A percentile compares a stretch with the other conserved stretches of the same genome.
Evolutionary conservation across 2,888 invertebrate species (phyloP).

Genomic region (Calameuta filiformis): DNA sequence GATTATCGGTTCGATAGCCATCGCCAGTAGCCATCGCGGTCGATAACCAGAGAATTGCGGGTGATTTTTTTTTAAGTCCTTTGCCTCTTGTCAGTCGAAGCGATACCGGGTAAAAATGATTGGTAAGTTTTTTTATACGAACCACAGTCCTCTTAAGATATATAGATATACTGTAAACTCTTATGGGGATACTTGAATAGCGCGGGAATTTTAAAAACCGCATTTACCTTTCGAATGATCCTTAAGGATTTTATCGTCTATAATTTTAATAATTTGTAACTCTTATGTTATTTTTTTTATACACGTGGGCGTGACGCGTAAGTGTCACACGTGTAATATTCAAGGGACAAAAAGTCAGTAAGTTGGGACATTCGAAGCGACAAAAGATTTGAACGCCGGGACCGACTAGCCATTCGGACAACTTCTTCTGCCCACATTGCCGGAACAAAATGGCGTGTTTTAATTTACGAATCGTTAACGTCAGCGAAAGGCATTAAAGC

Average conservation of each 20-base stretch:
- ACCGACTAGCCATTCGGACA: conserved; percentile 19
- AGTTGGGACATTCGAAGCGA: background rate
- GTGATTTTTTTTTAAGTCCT: background rate
- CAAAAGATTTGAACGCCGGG: background rate
- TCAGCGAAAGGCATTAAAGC: conserved; percentile 34
- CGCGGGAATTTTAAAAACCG: background rate
- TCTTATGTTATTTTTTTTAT: background rate
- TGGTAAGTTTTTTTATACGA: background rate
- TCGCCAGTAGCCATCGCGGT: background rate
- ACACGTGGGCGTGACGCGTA: background rate
- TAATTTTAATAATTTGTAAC: background rate
- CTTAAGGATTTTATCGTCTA: too few species aligned
- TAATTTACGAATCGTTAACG: conserved; percentile 61
- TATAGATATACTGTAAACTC: background rate
- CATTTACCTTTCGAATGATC: background rate
- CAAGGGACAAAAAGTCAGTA: background rate
- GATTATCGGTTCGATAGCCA: background rate
- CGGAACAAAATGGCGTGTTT: conserved; percentile 47
- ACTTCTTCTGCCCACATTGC: conserved; percentile 46
- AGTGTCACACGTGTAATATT: background rate
- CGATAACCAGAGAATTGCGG: background rate
- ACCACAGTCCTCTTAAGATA: background rate
- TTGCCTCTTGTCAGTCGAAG: background rate
- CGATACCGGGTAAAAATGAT: background rate
- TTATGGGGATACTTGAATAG: background rate